Conservation (phyloP, 2,888 invertebrate species). For the Noctua fimbriata region DNA sequence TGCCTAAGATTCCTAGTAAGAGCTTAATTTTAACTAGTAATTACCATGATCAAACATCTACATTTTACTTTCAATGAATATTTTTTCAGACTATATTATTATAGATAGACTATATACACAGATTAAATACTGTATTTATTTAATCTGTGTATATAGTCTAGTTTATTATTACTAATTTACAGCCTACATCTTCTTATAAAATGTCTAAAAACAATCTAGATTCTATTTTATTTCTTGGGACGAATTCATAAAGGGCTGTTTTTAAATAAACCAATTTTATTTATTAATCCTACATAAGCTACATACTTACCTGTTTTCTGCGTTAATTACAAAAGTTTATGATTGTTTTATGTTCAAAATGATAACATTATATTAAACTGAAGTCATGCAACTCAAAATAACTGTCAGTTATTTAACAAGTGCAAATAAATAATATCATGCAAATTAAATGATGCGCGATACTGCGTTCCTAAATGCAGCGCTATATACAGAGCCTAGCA, state of each 20-base stretch:
- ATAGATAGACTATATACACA: too few relatives aligned
- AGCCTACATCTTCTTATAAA: background rate
- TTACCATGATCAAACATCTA: background rate
- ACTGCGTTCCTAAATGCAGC: constrained; percentile 3
- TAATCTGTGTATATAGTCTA: too few relatives aligned
- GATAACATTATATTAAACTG: constrained; percentile 11
- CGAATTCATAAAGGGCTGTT: background rate
- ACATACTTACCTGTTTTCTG: constrained; percentile 25
- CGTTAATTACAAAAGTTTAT: constrained; percentile 23
- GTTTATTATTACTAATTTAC: background rate
- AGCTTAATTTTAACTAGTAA: background rate
- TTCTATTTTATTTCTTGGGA: background rate
- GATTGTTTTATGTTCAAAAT: constrained; percentile 18
- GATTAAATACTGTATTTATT: background rate
- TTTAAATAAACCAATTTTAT: background rate
- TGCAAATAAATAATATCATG: constrained; percentile 30
- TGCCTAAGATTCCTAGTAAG: background rate
- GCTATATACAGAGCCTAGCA: constrained; percentile 8
- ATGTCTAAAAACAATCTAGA: background rate
- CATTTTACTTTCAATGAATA: background rate
- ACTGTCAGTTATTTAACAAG: constrained; percentile 24
- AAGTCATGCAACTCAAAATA: constrained; percentile 35
- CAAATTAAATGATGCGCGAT: constrained; percentile 12
- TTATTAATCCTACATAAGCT: background rate
- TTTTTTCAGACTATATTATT: background rate